phyloP scores from a whole-genome alignment of 2,113 vertebrate genomes.

The Sminthopsis crassicaudata region DNA sequence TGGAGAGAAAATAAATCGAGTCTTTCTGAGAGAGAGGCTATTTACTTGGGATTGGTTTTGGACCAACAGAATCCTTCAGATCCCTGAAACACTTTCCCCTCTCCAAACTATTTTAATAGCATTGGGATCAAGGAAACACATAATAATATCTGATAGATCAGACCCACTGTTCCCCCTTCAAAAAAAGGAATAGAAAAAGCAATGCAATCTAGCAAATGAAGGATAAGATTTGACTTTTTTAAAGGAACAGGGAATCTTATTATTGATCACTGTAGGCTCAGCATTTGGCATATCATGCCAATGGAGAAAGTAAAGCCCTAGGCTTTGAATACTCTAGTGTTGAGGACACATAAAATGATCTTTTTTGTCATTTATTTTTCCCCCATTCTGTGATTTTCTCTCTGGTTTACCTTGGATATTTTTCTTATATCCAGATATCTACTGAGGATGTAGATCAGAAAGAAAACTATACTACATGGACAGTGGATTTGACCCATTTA shows the following conservation, averaged over 20 bases:
- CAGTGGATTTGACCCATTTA: background rate
- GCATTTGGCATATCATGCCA: background rate
- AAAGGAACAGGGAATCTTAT: background rate
- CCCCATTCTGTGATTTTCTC: background rate
- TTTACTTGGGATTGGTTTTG: background rate
- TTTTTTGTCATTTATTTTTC: no score
- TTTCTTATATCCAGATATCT: background rate
- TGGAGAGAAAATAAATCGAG: background rate
- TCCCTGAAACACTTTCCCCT: background rate
- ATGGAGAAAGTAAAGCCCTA: background rate
- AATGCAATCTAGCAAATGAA: background rate
- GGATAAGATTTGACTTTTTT: background rate
- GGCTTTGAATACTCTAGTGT: no score
- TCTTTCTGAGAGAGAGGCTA: background rate
- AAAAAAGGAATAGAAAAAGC: background rate
- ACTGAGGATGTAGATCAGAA: background rate
- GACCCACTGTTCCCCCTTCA: background rate
- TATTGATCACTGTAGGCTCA: background rate
- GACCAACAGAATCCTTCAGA: background rate
- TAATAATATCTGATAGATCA: background rate
- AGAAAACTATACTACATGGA: background rate
- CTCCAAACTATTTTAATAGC: background rate
- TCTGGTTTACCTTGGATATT: background rate
- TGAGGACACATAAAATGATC: background rate
- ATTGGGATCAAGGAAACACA: background rate